Evolutionary conservation across 2,797 vertebrate genomes (phyloP), one percentile per base, ranked within the genome.

Genomic region (Neopelma chrysocephalum): DNA sequence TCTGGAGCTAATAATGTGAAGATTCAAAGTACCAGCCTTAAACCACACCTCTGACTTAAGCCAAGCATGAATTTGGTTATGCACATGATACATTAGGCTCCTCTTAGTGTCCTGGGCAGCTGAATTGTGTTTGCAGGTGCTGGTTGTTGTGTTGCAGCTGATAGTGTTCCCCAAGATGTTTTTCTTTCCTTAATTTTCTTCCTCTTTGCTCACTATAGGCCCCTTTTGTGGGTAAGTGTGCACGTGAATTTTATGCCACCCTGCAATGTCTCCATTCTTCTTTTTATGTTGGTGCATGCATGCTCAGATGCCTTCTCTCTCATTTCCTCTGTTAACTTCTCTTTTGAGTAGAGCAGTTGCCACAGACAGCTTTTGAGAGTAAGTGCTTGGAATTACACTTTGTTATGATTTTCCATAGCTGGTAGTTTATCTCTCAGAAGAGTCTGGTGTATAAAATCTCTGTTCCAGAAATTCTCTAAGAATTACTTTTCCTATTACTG

Each of bases 371-470:
- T 93, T 94, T 78, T 75, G n/a, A 81, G 72, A 19, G 1, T n/a
- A 71, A 83, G 20, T 78, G 43, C 43, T 62, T 87, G 42, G 69
- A 88, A 91, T 91, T 94, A n/a, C 34, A 51, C n/a, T 87, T 92
- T 89, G 36, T 65, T 72, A 20, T 51, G 47, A 73, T 94, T 94
- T 94, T 82, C 60, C 32, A 9, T 68, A 31, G 40, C 57, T 60
- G 17, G 25, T 82, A 68, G 45, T 81, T 91, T 78, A 38, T 88
- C 31, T 89, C 66, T 48, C 1, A 2, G 25, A 78, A 66, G n/a
- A 78, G 25, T 22, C 47, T 78, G 29, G 6, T 78, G 3, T 79
- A 70, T 79, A 73, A 87, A 76, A 73, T 56, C 38, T 79, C 60
- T 36, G 40, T 32, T 92, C 58, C 78, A 83, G 57, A 89, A 90